Conservation (phyloP, 2,113 vertebrate genomes). For the Lichenostomus cassidix region DNA sequence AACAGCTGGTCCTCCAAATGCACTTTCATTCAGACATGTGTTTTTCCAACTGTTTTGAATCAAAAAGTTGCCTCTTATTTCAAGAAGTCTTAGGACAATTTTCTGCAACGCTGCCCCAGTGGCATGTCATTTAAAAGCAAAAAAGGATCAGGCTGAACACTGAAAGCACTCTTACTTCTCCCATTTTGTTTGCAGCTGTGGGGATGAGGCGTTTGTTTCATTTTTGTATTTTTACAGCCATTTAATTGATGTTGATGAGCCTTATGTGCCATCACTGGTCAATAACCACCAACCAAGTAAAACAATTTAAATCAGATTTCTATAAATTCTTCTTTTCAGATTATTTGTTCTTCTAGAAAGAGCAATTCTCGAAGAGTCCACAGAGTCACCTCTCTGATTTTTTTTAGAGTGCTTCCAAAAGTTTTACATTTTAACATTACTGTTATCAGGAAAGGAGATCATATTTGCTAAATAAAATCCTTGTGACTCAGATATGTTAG, state of each 20-base stretch:
- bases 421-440: neutral
- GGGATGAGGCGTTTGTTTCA: neutral
- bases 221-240: neutral
- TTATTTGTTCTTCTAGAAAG: neutral
- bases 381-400: neutral
- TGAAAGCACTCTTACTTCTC: neutral
- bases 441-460: neutral
- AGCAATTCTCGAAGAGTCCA: neutral
- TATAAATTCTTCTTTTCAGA: neutral
- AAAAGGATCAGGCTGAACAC: neutral
- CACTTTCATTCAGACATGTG: neutral
- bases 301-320: neutral
- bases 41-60: conserved; percentile 49
- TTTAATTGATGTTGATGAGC: neutral
- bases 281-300: neutral
- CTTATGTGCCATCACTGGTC: neutral
- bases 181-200: neutral
- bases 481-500: neutral
- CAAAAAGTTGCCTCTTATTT: neutral
- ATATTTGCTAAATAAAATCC: neutral
- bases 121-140: conserved; percentile 7
- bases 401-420: neutral
- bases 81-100: neutral
- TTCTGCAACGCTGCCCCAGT: neutral
- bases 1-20: neutral